Conservation (phyloP, 2,113 vertebrate species). For the Pao palembangensis region DNA sequence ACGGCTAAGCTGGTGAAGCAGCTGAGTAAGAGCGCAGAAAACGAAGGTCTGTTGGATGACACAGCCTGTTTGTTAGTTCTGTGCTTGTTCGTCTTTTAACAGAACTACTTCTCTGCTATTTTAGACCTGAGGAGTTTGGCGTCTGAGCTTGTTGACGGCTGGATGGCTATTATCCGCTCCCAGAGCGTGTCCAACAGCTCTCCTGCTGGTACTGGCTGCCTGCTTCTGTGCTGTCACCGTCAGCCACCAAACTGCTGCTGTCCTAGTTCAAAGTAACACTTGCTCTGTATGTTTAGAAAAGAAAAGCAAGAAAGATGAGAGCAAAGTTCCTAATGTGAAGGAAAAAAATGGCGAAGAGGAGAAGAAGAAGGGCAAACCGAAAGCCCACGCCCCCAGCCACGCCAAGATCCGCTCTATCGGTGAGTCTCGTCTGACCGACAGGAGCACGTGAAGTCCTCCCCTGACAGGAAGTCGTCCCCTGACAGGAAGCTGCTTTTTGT, state of each 20-base stretch:
- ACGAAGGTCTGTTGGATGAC: constrained; percentile 77
- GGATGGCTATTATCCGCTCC: constrained; percentile 94
- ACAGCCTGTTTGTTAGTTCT: too few relatives aligned
- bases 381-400: constrained; percentile 90
- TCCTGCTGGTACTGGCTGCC: constrained; percentile 63
- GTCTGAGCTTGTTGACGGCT: constrained; percentile 86
- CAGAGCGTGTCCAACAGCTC: constrained; percentile 81
- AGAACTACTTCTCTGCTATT: not conserved
- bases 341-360: constrained; percentile 80
- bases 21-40: constrained; percentile 88
- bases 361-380: constrained; percentile 89
- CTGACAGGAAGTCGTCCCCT: too few relatives aligned
- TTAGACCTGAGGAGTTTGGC: constrained; percentile 88
- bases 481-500: not conserved
- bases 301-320: constrained; percentile 85
- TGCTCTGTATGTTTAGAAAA: constrained; percentile 71
- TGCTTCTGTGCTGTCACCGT: fast-evolving
- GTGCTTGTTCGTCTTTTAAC: too few relatives aligned
- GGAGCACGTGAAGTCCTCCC: too few relatives aligned
- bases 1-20: constrained; percentile 96
- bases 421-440: constrained; percentile 46
- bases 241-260: too few relatives aligned
- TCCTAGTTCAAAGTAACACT: not conserved
- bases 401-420: constrained; percentile 93
- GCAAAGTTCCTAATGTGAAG: constrained; percentile 73